phyloP scores from a whole-genome alignment of 2,888 invertebrate species.

The Perdita meconis region DNA sequence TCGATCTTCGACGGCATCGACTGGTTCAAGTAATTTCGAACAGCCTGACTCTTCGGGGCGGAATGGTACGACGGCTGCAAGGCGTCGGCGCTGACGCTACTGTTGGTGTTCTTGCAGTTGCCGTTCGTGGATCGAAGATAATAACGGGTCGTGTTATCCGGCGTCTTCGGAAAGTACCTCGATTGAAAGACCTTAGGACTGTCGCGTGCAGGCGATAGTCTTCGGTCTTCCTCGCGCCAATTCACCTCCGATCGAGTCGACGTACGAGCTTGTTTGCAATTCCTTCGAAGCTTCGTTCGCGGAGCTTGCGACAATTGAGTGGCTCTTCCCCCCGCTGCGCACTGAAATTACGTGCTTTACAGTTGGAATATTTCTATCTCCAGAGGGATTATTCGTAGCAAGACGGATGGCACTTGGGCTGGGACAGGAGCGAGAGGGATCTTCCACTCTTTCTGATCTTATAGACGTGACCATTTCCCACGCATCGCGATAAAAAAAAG shows the following conservation, averaged over 20 bases:
- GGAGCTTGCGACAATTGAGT: conserved; percentile 35
- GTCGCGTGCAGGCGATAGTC: conserved; percentile 5
- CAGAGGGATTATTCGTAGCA: background rate
- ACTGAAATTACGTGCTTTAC: conserved; percentile 54
- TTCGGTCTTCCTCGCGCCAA: conserved; percentile 49
- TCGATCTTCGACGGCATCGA: conserved; percentile 62
- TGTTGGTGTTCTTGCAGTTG: conserved; percentile 17
- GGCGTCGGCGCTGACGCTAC: conserved; percentile 46
- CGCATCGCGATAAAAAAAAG: too few relatives aligned
- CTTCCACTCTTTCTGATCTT: too few relatives aligned
- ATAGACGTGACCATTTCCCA: too few relatives aligned
- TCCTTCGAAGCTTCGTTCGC: conserved; percentile 55
- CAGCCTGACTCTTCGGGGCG: conserved; percentile 65
- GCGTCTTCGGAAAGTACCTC: conserved; percentile 71
- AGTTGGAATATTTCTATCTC: background rate
- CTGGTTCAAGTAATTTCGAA: conserved; percentile 79
- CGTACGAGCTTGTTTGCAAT: conserved; percentile 35
- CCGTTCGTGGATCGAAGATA: conserved; percentile 20
- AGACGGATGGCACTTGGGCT: too few relatives aligned
- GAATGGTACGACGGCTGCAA: conserved; percentile 24
- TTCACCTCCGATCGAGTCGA: conserved; percentile 21
- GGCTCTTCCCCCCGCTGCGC: conserved; percentile 38
- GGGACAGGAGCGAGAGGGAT: too few relatives aligned
- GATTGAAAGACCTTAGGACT: conserved; percentile 31
- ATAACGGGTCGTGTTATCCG: conserved; percentile 71